These are phyloP conservation scores for Oscheius onirici DNA, from an alignment of 2,888 invertebrate genomes.

Conservation along the genomic window DNA sequence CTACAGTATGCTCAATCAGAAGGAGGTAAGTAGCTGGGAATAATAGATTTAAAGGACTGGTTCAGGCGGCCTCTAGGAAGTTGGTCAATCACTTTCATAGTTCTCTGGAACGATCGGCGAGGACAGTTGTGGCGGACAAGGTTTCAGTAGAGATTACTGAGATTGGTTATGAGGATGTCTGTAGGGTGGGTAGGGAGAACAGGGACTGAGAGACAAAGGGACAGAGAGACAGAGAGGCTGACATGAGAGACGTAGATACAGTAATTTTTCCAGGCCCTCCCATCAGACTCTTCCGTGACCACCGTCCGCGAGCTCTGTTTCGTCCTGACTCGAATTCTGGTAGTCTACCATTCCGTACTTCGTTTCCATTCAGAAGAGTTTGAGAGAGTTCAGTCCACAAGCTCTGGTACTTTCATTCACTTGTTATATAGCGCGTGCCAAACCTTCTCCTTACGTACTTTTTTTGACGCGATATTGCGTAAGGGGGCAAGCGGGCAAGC, in stretches of 20 bases:
- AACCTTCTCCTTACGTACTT: no score
- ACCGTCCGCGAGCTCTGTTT: slow-evolving; percentile 60
- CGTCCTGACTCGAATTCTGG: slow-evolving; percentile 57
- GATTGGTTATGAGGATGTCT: slow-evolving; percentile 47
- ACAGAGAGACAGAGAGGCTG: no score
- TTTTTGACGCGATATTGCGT: no score
- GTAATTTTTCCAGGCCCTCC: slow-evolving; percentile 35
- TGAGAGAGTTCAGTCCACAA: slow-evolving; percentile 33
- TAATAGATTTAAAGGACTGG: neutral
- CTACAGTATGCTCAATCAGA: slow-evolving; percentile 88
- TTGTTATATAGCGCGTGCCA: no score
- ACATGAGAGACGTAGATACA: neutral
- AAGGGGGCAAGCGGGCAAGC: no score
- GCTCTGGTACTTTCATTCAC: neutral
- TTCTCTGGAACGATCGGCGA: slow-evolving; percentile 44
- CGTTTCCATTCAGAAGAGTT: slow-evolving; percentile 61
- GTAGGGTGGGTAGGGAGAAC: slow-evolving; percentile 33
- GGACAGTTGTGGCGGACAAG: slow-evolving; percentile 48
- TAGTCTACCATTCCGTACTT: slow-evolving; percentile 58
- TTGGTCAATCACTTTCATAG: slow-evolving; percentile 41
- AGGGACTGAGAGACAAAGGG: no score
- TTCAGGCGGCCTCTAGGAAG: slow-evolving; percentile 42
- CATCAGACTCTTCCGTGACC: slow-evolving; percentile 45
- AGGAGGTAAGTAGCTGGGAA: slow-evolving; percentile 73
- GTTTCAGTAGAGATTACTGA: slow-evolving; percentile 24